Base-by-base conservation (phyloP, 2,888 invertebrate species). In the Perizoma affinitatum region DNA sequence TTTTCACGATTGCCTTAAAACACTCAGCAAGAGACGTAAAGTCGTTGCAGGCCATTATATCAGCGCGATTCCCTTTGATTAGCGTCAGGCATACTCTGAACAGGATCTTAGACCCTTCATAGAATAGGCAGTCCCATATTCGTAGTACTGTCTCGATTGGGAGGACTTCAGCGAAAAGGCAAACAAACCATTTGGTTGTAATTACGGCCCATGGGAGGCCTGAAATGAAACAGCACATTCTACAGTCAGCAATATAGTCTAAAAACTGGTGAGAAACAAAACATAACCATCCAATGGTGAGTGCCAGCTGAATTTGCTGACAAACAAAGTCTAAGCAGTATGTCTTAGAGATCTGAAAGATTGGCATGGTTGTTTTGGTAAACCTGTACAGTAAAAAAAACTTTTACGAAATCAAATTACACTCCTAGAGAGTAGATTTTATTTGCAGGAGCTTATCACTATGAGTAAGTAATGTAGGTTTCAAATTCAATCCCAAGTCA, bases 51-150 rank as follows among this genome's bases (percentile, higher is more conserved):
- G 94, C 93, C 78, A 98, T 88, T 69, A 98, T 95, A 65, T 94
- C 93, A 8, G 93, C 90, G 74, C 94, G 94, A 79, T 97, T 96
- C 59, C 94, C 92, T 74, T 95, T 95, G 65, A 98, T 96, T 71
- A 98, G 92, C 7, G 97, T 96, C 68, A 98, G 80, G 54, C 97
- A 97, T 4, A 97, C 98, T 70, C 98, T 94, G 83, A 98, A 97
- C 69, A 99, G 92, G 71, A 98, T 96, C 90, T 98, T 98, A 62
- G 96, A 96, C 46, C 98, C 98, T 87, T 99, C 98, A 74, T 96
- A 96, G 90, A 99, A 98, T 62, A 98, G 90, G 79, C 98, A 98
- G 87, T 99, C 98, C 98, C 98, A 98, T 87, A 98, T 96, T 77
- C 98, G 94, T 33, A 98, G 92, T 45, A 98, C 98, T 6, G 98